A percentile compares a stretch with the other conserved stretches of the same genome.
Conservation (phyloP, 92 coral and sea anemone species). For the Porites cylindrica region DNA sequence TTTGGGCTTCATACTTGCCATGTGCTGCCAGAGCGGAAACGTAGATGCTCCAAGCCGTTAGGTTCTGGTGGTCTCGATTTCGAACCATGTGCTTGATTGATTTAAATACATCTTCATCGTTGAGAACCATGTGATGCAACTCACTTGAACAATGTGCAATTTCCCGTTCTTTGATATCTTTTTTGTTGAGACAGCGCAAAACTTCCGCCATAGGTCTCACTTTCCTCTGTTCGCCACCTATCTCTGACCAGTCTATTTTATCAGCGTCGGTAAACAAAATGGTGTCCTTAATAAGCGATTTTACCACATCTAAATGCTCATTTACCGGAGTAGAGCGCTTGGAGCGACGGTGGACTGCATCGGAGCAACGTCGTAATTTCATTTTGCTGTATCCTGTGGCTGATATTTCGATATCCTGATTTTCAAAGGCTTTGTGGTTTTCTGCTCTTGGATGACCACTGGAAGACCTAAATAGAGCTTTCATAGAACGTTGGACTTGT, state of each 20-base stretch:
- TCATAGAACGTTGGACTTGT: constrained; percentile 66
- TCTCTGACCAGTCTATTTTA: constrained; percentile 73
- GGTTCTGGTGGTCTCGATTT: constrained; percentile 74
- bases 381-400: constrained; percentile 83
- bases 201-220: constrained; percentile 78
- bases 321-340: constrained; percentile 33
- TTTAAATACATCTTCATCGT: constrained; percentile 52
- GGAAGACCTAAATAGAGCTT: constrained; percentile 58
- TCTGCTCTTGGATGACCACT: constrained; percentile 79
- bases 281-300: constrained; percentile 60
- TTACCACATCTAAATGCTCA: constrained; percentile 13
- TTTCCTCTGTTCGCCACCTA: constrained; percentile 73
- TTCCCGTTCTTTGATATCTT: constrained; percentile 72
- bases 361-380: constrained; percentile 52
- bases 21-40: constrained; percentile 74
- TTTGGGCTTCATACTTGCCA: constrained; percentile 73
- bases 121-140: constrained; percentile 73
- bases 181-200: constrained; percentile 82
- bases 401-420: constrained; percentile 84
- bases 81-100: constrained; percentile 57
- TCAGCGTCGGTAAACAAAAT: constrained; percentile 74
- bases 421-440: constrained; percentile 64
- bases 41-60: constrained; percentile 86
- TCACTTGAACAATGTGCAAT: constrained; percentile 78
- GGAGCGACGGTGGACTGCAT: constrained; percentile 26